Percentiles rank a stretch among this genome's conserved stretches.
These are phyloP conservation scores for Neopelma chrysocephalum DNA, from an alignment of 2,797 vertebrate genomes.

Conservation along the genomic window DNA sequence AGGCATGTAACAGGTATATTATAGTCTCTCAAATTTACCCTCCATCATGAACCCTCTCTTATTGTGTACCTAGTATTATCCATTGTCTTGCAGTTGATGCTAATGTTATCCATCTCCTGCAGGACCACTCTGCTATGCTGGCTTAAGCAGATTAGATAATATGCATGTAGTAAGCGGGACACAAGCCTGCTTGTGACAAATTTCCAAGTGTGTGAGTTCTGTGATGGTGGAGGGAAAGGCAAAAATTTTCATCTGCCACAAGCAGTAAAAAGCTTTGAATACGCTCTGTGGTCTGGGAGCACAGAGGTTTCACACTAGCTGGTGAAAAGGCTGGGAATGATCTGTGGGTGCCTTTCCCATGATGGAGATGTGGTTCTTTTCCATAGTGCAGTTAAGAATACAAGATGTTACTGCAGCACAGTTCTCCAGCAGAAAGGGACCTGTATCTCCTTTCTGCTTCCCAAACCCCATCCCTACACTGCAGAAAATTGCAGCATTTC, in stretches of 20 bases:
- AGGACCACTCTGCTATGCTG: neutral
- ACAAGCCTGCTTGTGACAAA: neutral
- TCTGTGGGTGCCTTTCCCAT: neutral
- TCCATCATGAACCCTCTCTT: neutral
- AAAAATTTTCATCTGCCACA: neutral
- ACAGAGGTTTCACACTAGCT: neutral
- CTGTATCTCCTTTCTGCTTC: neutral
- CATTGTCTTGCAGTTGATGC: neutral
- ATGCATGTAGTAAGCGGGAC: rapidly evolving
- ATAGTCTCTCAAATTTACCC: neutral
- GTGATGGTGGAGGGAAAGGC: neutral
- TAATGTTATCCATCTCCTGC: neutral
- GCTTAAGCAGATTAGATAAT: rapidly evolving
- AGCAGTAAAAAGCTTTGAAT: neutral
- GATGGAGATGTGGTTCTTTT: neutral
- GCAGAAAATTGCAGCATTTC: neutral
- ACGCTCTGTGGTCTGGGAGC: neutral
- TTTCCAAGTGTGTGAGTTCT: neutral
- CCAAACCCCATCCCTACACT: neutral
- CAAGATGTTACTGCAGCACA: neutral
- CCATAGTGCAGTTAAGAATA: neutral
- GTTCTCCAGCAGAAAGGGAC: neutral
- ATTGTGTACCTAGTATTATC: neutral
- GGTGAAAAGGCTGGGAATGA: neutral
- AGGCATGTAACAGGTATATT: neutral